These are phyloP conservation scores for Tetrao urogallus DNA, from an alignment of 2,113 vertebrate genomes.

Conservation along the genomic window DNA sequence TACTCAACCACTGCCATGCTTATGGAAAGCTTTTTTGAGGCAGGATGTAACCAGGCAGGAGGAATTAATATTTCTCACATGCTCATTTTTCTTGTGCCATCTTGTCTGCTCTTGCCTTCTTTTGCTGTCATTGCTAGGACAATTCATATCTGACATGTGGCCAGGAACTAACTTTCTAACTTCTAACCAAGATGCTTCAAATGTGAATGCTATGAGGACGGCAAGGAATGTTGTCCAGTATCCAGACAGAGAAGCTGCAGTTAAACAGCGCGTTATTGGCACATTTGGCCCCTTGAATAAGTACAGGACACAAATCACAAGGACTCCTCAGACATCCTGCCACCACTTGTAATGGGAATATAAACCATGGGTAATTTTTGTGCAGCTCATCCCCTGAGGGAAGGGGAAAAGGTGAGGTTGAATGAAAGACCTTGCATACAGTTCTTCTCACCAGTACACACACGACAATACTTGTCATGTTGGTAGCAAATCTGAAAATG, in stretches of 20 bases:
- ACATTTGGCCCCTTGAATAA: fast-evolving
- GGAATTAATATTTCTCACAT: constrained; percentile 19
- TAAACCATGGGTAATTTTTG: not conserved
- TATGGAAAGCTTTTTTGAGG: constrained; percentile 51
- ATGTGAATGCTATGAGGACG: not conserved
- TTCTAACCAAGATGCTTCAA: not conserved
- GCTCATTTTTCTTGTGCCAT: constrained; percentile 30
- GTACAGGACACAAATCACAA: not conserved
- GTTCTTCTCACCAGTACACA: not conserved
- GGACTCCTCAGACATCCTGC: not conserved
- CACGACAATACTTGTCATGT: fast-evolving
- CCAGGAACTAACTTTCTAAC: not conserved
- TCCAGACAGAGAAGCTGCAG: not conserved
- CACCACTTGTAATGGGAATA: not conserved
- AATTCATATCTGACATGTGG: not conserved
- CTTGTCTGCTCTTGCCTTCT: not conserved
- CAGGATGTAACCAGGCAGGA: constrained; percentile 50
- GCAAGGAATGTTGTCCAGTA: not conserved
- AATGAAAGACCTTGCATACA: not conserved
- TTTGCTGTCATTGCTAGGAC: not conserved
- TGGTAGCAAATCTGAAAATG: not conserved
- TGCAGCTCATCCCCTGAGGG: not conserved
- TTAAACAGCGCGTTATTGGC: not conserved
- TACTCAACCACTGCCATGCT: not conserved
- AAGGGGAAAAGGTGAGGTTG: not conserved